phyloP scores from a whole-genome alignment of 2,888 invertebrate species.

The Spisula solida region DNA sequence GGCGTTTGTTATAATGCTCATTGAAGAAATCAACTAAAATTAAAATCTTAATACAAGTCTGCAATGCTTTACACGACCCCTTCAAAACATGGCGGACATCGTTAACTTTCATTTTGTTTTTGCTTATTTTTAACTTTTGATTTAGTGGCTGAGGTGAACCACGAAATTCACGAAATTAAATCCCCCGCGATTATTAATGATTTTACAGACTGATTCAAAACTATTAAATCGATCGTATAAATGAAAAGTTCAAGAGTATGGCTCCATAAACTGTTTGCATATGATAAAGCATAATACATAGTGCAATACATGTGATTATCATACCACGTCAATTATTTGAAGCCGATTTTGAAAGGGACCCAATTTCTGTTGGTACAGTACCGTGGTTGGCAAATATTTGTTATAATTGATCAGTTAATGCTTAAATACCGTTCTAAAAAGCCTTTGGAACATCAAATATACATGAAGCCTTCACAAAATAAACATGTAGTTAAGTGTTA shows the following conservation, averaged over 20 bases:
- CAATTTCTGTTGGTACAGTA: not conserved
- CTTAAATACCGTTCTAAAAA: not conserved
- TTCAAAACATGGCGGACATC: no score
- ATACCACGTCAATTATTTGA: not conserved
- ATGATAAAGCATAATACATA: conserved; percentile 17
- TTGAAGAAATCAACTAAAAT: no score
- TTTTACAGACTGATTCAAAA: not conserved
- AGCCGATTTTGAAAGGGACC: not conserved
- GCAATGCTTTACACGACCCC: no score
- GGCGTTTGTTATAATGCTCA: no score
- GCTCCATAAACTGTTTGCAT: conserved; percentile 9
- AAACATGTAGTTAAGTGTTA: no score
- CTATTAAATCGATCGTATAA: not conserved
- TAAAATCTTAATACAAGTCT: no score
- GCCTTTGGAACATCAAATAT: not conserved
- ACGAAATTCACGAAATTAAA: no score
- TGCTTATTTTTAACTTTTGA: no score
- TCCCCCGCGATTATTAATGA: no score
- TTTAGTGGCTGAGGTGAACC: no score
- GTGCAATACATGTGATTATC: not conserved
- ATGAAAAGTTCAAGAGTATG: not conserved
- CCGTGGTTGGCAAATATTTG: not conserved
- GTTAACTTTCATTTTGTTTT: no score
- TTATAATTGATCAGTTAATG: not conserved
- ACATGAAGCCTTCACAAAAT: no score